phyloP scores from a whole-genome alignment of 1,140 invertebrate genomes.

The Hermatobates lingyangjiaoensis region DNA sequence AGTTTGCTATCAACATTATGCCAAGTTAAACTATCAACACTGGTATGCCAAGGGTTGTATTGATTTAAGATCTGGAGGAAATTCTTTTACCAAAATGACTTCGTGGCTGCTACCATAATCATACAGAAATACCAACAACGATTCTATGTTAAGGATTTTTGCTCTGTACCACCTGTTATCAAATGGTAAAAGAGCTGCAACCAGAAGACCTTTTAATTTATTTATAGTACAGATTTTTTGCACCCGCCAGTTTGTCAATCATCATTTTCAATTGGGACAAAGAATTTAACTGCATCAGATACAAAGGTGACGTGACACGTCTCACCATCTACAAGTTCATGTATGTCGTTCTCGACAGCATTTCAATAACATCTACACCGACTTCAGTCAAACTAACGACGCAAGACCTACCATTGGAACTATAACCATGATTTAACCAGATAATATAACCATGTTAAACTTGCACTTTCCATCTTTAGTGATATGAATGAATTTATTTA shows the following conservation, averaged over 20 bases:
- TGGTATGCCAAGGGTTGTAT: conserved; percentile 2
- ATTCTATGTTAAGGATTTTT: conserved; percentile 7
- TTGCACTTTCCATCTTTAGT: not conserved
- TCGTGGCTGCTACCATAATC: conserved; percentile 52
- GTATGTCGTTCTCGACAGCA: not conserved
- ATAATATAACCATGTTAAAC: conserved; percentile 2
- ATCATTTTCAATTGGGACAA: conserved; percentile 1
- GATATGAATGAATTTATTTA: conserved; percentile 3
- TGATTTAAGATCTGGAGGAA: conserved; percentile 33
- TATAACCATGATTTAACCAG: no score
- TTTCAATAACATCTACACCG: not conserved
- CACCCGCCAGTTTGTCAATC: not conserved
- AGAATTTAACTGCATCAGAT: not conserved
- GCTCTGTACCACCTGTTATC: conserved; percentile 4
- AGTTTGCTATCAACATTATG: no score
- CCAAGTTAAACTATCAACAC: no score
- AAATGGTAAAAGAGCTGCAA: conserved; percentile 2
- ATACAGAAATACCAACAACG: conserved; percentile 41
- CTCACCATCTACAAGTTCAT: not conserved
- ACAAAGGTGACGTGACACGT: not conserved
- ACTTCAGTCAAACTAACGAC: not conserved
- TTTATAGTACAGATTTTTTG: not conserved
- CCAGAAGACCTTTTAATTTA: conserved; percentile 1
- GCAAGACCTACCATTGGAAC: not conserved
- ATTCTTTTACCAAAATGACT: conserved; percentile 32